Base-by-base conservation (phyloP, 2,888 invertebrate species). In the Campoletis raptor region DNA sequence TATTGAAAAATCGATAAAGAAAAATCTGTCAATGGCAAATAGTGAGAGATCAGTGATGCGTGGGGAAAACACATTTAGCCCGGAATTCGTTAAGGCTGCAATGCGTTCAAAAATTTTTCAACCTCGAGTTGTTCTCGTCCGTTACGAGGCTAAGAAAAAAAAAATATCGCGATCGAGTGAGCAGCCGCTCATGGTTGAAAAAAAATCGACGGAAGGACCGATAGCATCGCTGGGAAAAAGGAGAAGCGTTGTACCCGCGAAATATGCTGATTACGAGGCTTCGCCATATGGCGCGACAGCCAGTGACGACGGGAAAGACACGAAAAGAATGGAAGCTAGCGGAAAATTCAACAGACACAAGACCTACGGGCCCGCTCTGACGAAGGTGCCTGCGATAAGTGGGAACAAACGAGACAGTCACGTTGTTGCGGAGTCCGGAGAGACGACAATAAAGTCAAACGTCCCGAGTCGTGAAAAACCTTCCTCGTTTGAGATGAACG, bases 1-100 rank as follows among this genome's bases (percentile, higher is more conserved):
- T 45, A 90, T 94, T 8, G 93, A 92, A 45, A 93, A 91, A 15
- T 90, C 93, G 0, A 91, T 94, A 77, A 92, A 90, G 37, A 93
- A 92, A 57, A 94, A 94, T 86, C 90, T 92, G 4, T 92, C 93
- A 7, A 88, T 89, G 2, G 90, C 91, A 24, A 83, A 83, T 10
- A 76, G 24, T n/a, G 54, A 66, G 18, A 18, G 40, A 57, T 57
- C 52, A 5, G 7, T 24, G 21, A 54, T 54, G 21, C 77, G 83
- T 2, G 86, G 84, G 8, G 48, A 83, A 4, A 90, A 89, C 18
- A 91, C 87, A 0, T 88, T 93, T 15, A 92, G 93, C 0, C 81
- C 90, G 0, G 87, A 89, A 5, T 92, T 92, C 21, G 83, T 92
- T 2, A 91, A 92, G 57, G 91, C 91, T 0, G 93, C 92, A 0